Percentiles rank a stretch among this genome's conserved stretches.
Conservation (phyloP, 2,113 vertebrate species). For the Periophthalmus modestus region DNA sequence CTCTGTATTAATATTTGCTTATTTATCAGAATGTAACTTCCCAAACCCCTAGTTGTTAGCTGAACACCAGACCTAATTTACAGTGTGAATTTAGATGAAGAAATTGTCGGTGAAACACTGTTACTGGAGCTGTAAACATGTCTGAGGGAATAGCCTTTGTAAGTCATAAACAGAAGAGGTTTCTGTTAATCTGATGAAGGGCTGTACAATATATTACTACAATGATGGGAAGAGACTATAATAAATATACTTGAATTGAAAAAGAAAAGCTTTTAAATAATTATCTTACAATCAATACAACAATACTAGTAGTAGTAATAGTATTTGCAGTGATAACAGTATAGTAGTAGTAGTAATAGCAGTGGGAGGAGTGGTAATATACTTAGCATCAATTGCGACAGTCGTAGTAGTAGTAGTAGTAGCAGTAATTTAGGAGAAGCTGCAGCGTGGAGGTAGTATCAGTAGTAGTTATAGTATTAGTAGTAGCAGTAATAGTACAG, state of each 20-base stretch:
- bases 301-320: not conserved
- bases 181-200: not conserved
- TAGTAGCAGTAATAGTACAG: too few species aligned
- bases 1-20: not conserved
- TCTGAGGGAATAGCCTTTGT: not conserved
- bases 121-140: not conserved
- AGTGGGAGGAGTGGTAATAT: not conserved
- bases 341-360: not conserved
- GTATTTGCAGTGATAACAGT: too few species aligned
- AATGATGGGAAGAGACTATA: not conserved
- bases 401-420: too few species aligned
- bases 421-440: too few species aligned
- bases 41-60: not conserved
- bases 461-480: too few species aligned
- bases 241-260: not conserved
- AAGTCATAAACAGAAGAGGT: not conserved
- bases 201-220: not conserved
- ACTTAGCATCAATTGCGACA: too few species aligned
- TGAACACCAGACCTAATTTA: not conserved
- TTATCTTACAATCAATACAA: not conserved
- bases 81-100: slow-evolving; percentile 7
- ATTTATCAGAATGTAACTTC: not conserved
- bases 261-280: not conserved
- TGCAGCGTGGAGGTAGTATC: too few species aligned
- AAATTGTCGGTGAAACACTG: not conserved